These are phyloP conservation scores for Caretta caretta DNA, from an alignment of 2,113 vertebrate genomes.

Conservation along the genomic window DNA sequence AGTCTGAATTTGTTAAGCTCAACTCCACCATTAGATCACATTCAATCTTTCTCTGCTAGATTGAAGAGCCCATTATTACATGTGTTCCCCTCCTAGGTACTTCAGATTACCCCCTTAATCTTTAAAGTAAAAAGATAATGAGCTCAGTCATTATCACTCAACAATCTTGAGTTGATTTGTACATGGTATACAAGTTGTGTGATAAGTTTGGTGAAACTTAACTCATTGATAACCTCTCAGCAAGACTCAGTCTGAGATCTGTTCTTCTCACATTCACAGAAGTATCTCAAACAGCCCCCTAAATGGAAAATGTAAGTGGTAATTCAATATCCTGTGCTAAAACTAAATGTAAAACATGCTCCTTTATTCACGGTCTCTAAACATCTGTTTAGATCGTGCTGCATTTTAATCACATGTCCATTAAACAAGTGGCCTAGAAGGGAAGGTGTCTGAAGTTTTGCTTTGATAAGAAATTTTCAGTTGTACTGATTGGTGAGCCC, in stretches of 20 bases:
- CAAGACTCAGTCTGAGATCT: neutral
- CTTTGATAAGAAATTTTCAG: neutral
- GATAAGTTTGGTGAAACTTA: neutral
- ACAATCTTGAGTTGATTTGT: neutral
- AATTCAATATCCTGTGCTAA: neutral
- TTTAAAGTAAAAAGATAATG: neutral
- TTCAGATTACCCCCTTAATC: neutral
- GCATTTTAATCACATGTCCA: constrained; percentile 17
- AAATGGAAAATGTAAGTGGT: neutral
- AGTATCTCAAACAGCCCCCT: neutral
- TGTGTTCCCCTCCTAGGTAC: no score
- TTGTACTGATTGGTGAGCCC: neutral
- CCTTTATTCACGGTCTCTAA: neutral
- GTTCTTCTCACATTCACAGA: neutral
- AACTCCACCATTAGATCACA: neutral
- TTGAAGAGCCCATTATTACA: neutral
- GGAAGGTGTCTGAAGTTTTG: neutral
- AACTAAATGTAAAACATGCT: neutral
- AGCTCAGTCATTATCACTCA: neutral
- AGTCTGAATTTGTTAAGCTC: neutral
- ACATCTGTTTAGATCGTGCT: neutral
- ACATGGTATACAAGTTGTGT: neutral
- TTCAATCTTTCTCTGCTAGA: neutral
- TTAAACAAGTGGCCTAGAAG: constrained; percentile 8
- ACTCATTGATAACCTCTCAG: neutral